These are phyloP conservation scores for Sturnus vulgaris DNA, from an alignment of 2,113 vertebrate species.

Conservation along the genomic window DNA sequence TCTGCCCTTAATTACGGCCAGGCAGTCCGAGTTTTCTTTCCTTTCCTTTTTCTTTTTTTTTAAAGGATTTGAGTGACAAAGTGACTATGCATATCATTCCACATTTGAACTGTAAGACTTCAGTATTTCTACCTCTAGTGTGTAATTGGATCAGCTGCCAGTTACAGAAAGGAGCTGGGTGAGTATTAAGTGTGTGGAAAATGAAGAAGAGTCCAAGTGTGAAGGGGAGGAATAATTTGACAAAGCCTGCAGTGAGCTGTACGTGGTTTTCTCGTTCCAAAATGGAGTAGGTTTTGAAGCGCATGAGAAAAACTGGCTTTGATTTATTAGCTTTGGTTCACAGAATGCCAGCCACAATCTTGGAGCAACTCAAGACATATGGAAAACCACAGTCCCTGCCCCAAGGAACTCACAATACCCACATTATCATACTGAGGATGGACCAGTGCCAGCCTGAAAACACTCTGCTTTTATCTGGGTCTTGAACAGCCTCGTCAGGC, in stretches of 20 bases:
- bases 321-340: slow-evolving; percentile 51
- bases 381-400: slow-evolving; percentile 15
- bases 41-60: not conserved
- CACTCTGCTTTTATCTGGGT: not conserved
- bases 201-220: slow-evolving; percentile 58
- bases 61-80: slow-evolving; percentile 27
- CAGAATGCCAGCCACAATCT: slow-evolving; percentile 24
- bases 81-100: slow-evolving; percentile 43
- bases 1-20: slow-evolving; percentile 28
- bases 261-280: slow-evolving; percentile 3
- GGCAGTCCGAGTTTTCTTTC: not conserved
- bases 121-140: slow-evolving; percentile 47
- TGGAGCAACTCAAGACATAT: not conserved
- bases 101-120: slow-evolving; percentile 53
- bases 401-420: not conserved
- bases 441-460: not conserved
- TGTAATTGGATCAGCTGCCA: slow-evolving; percentile 55
- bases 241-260: slow-evolving; percentile 57
- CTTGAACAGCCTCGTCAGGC: not conserved
- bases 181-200: slow-evolving; percentile 59
- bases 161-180: slow-evolving; percentile 51
- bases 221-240: slow-evolving; percentile 70
- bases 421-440: not conserved
- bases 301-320: not conserved
- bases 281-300: slow-evolving; percentile 63